phyloP scores from a whole-genome alignment of 2,797 vertebrate genomes.

The Dermochelys coriacea region DNA sequence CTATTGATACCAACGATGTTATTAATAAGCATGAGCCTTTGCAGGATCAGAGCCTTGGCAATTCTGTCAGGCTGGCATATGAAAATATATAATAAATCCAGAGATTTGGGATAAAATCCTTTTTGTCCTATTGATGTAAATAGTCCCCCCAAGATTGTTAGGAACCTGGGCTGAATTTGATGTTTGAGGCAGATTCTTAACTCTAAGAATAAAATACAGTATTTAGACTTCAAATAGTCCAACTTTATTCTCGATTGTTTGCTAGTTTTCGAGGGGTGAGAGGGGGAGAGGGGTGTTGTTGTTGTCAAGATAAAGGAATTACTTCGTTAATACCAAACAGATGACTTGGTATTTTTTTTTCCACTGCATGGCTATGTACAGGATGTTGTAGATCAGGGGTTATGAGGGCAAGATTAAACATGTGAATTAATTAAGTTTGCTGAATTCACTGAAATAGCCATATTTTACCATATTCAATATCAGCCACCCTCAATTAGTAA shows the following conservation, averaged over 20 bases:
- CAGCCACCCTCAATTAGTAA: conserved; percentile 14
- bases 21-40: neutral
- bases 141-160: neutral
- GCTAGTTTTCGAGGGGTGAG: neutral
- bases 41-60: neutral
- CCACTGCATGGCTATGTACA: neutral
- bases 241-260: neutral
- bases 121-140: neutral
- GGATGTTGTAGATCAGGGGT: neutral
- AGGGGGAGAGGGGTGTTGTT: fast-evolving
- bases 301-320: conserved; percentile 16
- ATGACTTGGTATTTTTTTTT: neutral
- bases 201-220: neutral
- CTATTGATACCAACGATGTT: neutral
- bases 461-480: conserved; percentile 8
- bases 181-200: neutral
- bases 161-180: neutral
- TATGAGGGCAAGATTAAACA: neutral
- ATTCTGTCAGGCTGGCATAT: neutral
- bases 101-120: neutral
- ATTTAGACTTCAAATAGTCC: neutral
- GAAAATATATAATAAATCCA: neutral
- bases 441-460: conserved; percentile 19
- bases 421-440: conserved; percentile 24
- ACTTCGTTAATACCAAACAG: conserved; percentile 6